Evolutionary conservation across 2,888 invertebrate genomes (phyloP), one percentile per base, ranked within the genome.

Genomic region (Papilio elwesi): DNA sequence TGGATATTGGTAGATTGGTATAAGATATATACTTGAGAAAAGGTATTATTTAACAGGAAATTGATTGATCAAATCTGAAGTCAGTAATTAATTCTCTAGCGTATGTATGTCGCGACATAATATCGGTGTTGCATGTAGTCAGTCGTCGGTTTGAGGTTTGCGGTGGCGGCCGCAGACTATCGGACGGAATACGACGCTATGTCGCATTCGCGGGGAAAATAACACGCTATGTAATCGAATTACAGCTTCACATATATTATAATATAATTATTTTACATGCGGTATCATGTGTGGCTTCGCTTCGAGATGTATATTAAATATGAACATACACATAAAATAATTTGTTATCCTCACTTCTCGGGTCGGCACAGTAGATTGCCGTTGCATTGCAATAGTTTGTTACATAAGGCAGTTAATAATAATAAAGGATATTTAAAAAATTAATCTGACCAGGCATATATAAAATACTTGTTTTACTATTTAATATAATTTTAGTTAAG

Each of bases 91-190:
- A 51, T 66, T 51, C 52, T 52, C 6, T n/a, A 70, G 47, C n/a
- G 51, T 52, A 65, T 64, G 62, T 74, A 43, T 74, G 66, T 74
- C 62, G 53, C 16, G 57, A 59, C 36, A 65, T 59, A 69, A 52
- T 69, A 69, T 62, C 55, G 26, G 43, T 52, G 68, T 65, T 69
- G 52, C 63, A 63, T 76, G 76, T 75, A 76, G 71, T 70, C 77
- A 80, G 81, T 83, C 83, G 85, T 82, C 82, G 83, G 85, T 82
- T 82, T 87, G 91, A 74, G 92, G 91, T 86, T 78, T 88, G 89
- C 77, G 90, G 91, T 83, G 78, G 75, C 72, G 75, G 81, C 89
- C 89, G 79, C 89, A 87, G 84, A 80, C 84, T 88, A 89, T 90
- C 82, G 85, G 83, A 79, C 81, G 87, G 26, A 26, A 26, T 26